Conservation (phyloP, 2,113 vertebrate species). For the Clinocottus analis region DNA sequence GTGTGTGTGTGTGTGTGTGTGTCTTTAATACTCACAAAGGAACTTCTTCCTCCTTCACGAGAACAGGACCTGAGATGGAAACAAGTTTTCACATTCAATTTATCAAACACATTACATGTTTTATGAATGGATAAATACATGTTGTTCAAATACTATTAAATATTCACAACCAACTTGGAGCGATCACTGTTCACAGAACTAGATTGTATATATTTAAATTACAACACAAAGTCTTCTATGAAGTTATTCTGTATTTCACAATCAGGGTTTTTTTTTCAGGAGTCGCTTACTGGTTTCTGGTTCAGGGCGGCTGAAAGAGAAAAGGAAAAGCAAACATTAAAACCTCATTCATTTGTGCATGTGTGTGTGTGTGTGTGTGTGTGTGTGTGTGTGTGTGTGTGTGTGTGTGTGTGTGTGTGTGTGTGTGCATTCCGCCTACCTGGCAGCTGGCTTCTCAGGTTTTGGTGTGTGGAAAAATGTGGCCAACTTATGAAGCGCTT, state of each 20-base stretch:
- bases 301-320: constrained; percentile 33
- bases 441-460: constrained; percentile 32
- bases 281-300: constrained; percentile 65
- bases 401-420: not conserved
- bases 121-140: not conserved
- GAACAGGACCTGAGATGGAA: constrained; percentile 49
- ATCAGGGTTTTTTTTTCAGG: not conserved
- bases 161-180: not conserved
- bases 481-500: constrained; percentile 82
- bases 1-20: not conserved
- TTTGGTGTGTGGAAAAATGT: constrained; percentile 81
- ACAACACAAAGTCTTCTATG: not conserved
- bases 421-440: constrained; percentile 36
- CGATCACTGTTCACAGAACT: not conserved
- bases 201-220: no score
- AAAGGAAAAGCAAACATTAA: constrained; percentile 1
- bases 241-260: not conserved
- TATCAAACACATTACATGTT: not conserved
- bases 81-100: not conserved
- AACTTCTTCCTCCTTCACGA: constrained; percentile 10
- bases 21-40: constrained; percentile 56
- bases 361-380: not conserved
- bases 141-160: no score
- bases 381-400: not conserved
- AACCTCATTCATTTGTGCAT: not conserved